These are phyloP conservation scores for Alosa sapidissima DNA, from an alignment of 2,797 vertebrate genomes.

Conservation along the genomic window DNA sequence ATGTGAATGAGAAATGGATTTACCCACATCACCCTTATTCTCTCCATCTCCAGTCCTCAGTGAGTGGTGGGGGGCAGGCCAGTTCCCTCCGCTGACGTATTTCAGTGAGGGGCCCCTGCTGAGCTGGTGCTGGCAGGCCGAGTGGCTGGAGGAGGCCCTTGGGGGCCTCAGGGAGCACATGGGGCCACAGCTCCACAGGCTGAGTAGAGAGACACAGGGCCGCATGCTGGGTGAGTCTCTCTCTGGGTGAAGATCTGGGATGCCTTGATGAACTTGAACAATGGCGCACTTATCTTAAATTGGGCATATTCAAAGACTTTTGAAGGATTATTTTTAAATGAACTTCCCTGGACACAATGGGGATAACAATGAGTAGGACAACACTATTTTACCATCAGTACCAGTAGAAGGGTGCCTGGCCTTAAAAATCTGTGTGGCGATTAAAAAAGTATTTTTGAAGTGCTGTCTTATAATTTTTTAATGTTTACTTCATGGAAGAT, in stretches of 20 bases:
- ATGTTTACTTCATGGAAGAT: too few relatives aligned
- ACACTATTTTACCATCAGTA: too few relatives aligned
- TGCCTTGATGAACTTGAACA: background rate
- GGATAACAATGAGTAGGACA: too few relatives aligned
- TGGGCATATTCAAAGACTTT: too few relatives aligned
- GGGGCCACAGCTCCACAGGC: conserved; percentile 62
- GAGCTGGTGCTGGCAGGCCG: conserved; percentile 75
- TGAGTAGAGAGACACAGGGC: conserved; percentile 65
- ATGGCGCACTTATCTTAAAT: too few relatives aligned
- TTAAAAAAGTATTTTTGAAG: too few relatives aligned
- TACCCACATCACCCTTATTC: background rate
- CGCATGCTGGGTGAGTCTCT: conserved; percentile 69
- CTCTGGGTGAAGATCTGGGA: background rate
- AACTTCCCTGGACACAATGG: too few relatives aligned
- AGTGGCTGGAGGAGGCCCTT: conserved; percentile 78
- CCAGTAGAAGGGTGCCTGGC: too few relatives aligned
- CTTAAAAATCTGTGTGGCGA: too few relatives aligned
- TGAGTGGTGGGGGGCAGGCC: conserved; percentile 75
- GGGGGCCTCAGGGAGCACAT: conserved; percentile 64
- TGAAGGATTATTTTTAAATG: too few relatives aligned
- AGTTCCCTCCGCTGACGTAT: conserved; percentile 65
- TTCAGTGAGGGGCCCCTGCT: conserved; percentile 71
- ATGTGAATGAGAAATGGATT: background rate
- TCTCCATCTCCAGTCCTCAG: conserved; percentile 73
- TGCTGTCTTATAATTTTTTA: too few relatives aligned